These are phyloP conservation scores for Neotoxoptera formosana DNA, from an alignment of 1,140 invertebrate genomes.

Conservation along the genomic window DNA sequence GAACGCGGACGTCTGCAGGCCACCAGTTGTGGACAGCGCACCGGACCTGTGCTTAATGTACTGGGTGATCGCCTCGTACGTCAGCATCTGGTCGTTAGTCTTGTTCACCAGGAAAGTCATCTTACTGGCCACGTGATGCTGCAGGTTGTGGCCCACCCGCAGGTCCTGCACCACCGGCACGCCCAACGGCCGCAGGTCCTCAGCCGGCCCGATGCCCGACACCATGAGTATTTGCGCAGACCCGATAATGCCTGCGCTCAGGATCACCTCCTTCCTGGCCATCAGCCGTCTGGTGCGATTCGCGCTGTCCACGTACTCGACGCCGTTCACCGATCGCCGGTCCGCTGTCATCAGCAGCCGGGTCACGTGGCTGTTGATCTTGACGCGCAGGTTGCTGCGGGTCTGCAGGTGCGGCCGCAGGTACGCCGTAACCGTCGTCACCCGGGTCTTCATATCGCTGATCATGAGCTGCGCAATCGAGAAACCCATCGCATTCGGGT, in stretches of 20 bases:
- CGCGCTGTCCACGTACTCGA: conserved; percentile 51
- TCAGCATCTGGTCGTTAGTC: background rate
- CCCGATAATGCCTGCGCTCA: conserved; percentile 81
- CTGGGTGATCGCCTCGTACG: background rate
- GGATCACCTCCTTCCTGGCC: conserved; percentile 71
- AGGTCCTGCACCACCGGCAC: conserved; percentile 75
- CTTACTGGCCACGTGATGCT: conserved; percentile 58
- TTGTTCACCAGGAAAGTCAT: conserved; percentile 61
- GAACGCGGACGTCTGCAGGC: conserved; percentile 27
- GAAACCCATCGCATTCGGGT: conserved; percentile 67
- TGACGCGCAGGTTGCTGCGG: conserved; percentile 73
- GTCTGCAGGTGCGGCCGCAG: conserved; percentile 65
- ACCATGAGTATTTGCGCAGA: conserved; percentile 84
- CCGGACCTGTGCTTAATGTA: conserved; percentile 45
- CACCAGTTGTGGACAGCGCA: conserved; percentile 52
- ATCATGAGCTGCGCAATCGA: conserved; percentile 68
- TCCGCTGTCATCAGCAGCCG: conserved; percentile 73
- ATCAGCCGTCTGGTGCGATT: conserved; percentile 64
- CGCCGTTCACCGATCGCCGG: conserved; percentile 67
- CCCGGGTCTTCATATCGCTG: conserved; percentile 63
- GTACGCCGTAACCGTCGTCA: conserved; percentile 67
- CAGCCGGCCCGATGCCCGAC: conserved; percentile 81
- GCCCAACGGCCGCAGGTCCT: conserved; percentile 74
- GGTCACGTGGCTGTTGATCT: conserved; percentile 74
- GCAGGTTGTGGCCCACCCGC: conserved; percentile 73